Evolutionary conservation across 2,113 vertebrate genomes (phyloP).

Genomic region (Holacanthus passer): DNA sequence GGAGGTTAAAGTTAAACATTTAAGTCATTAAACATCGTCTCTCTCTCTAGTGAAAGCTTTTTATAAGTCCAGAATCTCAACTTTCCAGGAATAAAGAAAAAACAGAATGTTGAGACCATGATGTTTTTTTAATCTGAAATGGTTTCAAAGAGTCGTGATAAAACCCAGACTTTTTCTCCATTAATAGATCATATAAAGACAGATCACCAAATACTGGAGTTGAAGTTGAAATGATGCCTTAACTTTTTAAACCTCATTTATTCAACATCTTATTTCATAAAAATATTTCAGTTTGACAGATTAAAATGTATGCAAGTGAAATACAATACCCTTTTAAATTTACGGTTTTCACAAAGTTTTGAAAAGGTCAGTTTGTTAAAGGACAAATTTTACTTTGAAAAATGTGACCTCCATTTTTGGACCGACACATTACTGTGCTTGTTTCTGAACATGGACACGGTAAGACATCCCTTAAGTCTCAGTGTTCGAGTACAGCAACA

Average conservation of each 20-base stretch:
- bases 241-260: neutral
- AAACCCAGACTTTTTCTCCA: neutral
- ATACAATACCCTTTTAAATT: neutral
- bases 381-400: neutral
- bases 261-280: neutral
- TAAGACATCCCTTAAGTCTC: too few relatives aligned
- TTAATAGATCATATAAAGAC: neutral
- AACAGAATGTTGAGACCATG: neutral
- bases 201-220: neutral
- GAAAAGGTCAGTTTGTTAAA: neutral
- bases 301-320: neutral
- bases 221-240: neutral
- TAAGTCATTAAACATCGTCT: neutral
- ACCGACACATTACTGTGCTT: neutral
- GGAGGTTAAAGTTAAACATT: neutral
- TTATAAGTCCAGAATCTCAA: neutral
- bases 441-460: neutral
- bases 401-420: neutral
- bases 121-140: neutral
- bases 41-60: neutral
- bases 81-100: slow-evolving; percentile 23
- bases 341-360: neutral
- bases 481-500: neutral
- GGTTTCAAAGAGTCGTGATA: neutral
- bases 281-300: neutral